phyloP scores from a whole-genome alignment of 92 coral and sea anemone genomes.

The Heliopora coerulea region DNA sequence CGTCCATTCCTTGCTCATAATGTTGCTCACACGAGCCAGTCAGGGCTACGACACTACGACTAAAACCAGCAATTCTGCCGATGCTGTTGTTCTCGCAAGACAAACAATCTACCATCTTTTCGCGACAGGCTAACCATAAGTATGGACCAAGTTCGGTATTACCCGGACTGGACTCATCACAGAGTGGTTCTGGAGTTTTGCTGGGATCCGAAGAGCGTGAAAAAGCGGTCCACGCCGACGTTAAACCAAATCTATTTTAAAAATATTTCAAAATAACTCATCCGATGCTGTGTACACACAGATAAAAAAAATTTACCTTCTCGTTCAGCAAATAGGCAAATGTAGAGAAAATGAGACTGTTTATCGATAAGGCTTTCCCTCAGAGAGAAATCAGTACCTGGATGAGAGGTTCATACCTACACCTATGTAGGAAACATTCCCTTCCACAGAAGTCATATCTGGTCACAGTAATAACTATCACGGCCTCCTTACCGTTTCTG shows the following conservation, averaged over 20 bases:
- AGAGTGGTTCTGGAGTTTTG: slow-evolving; percentile 21
- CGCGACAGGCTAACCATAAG: slow-evolving; percentile 86
- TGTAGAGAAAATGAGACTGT: no score
- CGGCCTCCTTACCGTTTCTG: slow-evolving; percentile 79
- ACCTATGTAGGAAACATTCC: no score
- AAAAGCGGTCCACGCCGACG: slow-evolving; percentile 43
- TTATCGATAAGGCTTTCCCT: no score
- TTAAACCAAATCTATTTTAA: slow-evolving; percentile 3
- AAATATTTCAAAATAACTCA: no score
- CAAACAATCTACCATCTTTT: slow-evolving; percentile 77
- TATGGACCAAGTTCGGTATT: slow-evolving; percentile 85
- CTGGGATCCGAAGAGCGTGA: slow-evolving; percentile 26
- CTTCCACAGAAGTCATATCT: no score
- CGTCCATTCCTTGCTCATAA: slow-evolving; percentile 92
- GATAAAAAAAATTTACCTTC: no score
- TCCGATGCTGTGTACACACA: no score
- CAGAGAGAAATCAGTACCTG: no score
- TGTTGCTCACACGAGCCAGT: slow-evolving; percentile 89
- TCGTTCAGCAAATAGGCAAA: no score
- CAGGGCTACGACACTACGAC: slow-evolving; percentile 78
- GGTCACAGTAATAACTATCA: no score
- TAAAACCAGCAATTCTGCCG: slow-evolving; percentile 85
- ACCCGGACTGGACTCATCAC: slow-evolving; percentile 53
- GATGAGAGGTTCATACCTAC: no score
- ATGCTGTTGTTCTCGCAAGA: slow-evolving; percentile 84